Evolutionary conservation across 1,140 invertebrate species (phyloP).

Genomic region (Drosophila cardini): DNA sequence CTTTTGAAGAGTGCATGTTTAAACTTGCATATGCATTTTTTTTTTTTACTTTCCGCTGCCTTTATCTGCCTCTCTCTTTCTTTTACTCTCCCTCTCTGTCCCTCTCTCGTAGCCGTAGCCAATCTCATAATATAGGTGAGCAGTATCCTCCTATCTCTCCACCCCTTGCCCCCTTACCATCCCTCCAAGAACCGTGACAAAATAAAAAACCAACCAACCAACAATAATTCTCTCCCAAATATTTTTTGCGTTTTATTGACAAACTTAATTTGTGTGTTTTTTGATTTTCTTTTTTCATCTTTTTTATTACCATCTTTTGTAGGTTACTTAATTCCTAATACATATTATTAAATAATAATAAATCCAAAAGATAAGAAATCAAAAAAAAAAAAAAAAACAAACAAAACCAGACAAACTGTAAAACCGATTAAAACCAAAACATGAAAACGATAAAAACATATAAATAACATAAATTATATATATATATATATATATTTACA

Average conservation of each 20-base stretch:
- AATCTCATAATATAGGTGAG: slow-evolving; percentile 17
- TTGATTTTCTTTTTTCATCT: slow-evolving; percentile 79
- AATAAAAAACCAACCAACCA: background rate
- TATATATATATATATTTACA: slow-evolving; percentile 40
- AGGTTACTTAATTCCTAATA: slow-evolving; percentile 85
- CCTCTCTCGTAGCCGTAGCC: background rate
- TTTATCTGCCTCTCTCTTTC: slow-evolving; percentile 1
- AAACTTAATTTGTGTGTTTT: slow-evolving; percentile 64
- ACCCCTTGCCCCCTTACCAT: background rate
- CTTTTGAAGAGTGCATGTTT: slow-evolving; percentile 3
- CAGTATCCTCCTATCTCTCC: background rate
- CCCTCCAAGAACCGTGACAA: background rate
- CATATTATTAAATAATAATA: slow-evolving; percentile 55
- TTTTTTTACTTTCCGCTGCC: background rate
- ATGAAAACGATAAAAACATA: slow-evolving; percentile 35
- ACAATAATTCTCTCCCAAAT: slow-evolving; percentile 6
- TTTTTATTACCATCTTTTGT: slow-evolving; percentile 85
- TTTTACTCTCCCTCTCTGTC: slow-evolving; percentile 10
- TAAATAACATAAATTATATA: slow-evolving; percentile 34
- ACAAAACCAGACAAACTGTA: slow-evolving; percentile 27
- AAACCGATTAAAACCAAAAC: slow-evolving; percentile 56
- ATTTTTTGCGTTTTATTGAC: slow-evolving; percentile 54
- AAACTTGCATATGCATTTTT: slow-evolving; percentile 5
- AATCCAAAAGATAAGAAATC: slow-evolving; percentile 36
- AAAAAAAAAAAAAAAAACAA: slow-evolving; percentile 52